Conservation (phyloP, 2,888 invertebrate genomes). For the Chydorus sphaericus region DNA sequence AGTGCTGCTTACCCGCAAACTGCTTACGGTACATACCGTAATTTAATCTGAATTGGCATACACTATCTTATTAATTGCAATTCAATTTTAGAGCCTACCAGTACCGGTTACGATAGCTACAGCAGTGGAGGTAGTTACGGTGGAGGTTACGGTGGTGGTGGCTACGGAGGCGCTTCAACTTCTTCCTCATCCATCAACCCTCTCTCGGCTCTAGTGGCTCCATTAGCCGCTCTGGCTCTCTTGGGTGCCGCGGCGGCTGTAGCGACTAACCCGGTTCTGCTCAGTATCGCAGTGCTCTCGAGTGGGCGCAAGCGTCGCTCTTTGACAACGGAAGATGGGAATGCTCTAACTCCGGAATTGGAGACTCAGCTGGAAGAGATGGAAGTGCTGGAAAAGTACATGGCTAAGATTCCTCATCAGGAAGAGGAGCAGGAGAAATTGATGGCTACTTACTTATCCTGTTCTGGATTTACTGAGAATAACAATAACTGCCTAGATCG, state of each 20-base stretch:
- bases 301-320: constrained; percentile 40
- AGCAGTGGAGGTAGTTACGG: background rate
- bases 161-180: background rate
- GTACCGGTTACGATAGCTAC: constrained; percentile 1
- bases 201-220: constrained; percentile 14
- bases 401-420: constrained; percentile 10
- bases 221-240: constrained; percentile 27
- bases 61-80: too few species aligned
- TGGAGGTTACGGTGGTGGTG: background rate
- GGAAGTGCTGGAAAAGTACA: constrained; percentile 15
- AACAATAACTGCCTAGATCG: constrained; percentile 14
- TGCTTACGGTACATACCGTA: background rate
- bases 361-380: constrained; percentile 10
- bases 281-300: constrained; percentile 59
- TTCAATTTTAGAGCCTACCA: too few species aligned
- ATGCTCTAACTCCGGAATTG: constrained; percentile 1
- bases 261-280: constrained; percentile 57
- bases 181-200: constrained; percentile 8
- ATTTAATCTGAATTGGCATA: too few species aligned
- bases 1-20: background rate
- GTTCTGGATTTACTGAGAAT: constrained; percentile 15
- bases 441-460: constrained; percentile 13
- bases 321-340: constrained; percentile 1
- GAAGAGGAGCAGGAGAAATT: constrained; percentile 14
- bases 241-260: constrained; percentile 64